phyloP scores from a whole-genome alignment of 2,113 vertebrate genomes.

The Orthonyx spaldingii region DNA sequence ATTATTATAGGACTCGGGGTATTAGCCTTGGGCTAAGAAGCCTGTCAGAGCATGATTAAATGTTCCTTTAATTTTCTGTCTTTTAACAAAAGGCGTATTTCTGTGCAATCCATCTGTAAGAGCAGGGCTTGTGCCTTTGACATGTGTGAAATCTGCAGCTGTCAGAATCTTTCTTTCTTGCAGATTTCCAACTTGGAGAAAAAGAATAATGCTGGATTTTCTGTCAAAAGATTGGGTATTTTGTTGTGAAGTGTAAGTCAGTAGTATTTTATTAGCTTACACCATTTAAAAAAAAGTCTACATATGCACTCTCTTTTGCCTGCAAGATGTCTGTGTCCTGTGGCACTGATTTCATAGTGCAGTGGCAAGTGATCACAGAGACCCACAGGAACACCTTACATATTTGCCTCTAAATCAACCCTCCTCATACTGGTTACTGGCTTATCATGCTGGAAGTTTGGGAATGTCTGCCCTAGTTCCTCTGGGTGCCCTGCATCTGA shows the following conservation, averaged over 20 bases:
- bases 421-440: fast-evolving
- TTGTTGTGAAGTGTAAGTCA: neutral
- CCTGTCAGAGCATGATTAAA: neutral
- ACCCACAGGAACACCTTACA: neutral
- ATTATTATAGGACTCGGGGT: neutral
- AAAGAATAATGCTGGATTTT: neutral
- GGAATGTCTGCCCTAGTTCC: neutral
- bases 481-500: fast-evolving
- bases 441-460: neutral
- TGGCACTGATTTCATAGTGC: neutral
- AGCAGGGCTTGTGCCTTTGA: neutral
- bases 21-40: neutral
- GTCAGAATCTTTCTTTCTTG: neutral
- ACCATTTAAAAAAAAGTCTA: neutral
- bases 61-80: neutral
- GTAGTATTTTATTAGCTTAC: neutral
- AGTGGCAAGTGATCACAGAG: neutral
- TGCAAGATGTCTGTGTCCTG: neutral
- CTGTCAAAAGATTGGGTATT: neutral
- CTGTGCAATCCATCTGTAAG: neutral
- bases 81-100: neutral
- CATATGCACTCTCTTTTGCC: neutral
- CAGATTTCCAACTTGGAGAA: neutral
- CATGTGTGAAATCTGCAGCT: neutral
- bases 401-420: fast-evolving